Conservation (phyloP, 2,797 vertebrate genomes). For the Sciurus vulgaris region DNA sequence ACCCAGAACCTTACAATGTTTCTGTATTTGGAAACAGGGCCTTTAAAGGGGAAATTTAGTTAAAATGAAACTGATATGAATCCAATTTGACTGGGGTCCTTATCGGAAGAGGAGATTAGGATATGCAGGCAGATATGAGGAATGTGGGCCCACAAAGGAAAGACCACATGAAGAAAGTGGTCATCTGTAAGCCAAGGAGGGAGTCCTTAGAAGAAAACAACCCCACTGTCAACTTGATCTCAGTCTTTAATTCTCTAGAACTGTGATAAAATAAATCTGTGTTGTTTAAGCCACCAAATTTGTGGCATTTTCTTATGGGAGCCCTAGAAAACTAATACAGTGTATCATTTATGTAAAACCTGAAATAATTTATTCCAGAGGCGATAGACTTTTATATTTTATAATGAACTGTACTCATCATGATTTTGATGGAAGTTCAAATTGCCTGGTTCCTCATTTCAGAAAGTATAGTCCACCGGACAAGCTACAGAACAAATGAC, state of each 20-base stretch:
- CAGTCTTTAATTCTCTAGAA: constrained; percentile 23
- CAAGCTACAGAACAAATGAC: constrained; percentile 38
- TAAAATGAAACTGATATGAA: neutral
- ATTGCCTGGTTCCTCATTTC: constrained; percentile 42
- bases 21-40: neutral
- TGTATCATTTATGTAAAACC: constrained; percentile 29
- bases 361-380: constrained; percentile 27
- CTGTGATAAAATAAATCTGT: neutral
- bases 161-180: neutral
- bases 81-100: neutral
- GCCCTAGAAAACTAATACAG: neutral
- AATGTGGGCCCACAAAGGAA: neutral
- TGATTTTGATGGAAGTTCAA: constrained; percentile 53
- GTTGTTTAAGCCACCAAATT: neutral
- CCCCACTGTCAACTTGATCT: neutral
- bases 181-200: constrained; percentile 5
- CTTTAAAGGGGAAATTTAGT: neutral
- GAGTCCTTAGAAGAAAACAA: neutral
- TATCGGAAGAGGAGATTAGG: constrained; percentile 3
- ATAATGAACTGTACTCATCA: constrained; percentile 18
- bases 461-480: constrained; percentile 23
- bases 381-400: constrained; percentile 28
- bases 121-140: neutral
- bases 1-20: neutral
- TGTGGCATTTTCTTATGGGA: neutral